phyloP scores from a whole-genome alignment of 1,140 invertebrate genomes.

The Megalonaias nervosa region DNA sequence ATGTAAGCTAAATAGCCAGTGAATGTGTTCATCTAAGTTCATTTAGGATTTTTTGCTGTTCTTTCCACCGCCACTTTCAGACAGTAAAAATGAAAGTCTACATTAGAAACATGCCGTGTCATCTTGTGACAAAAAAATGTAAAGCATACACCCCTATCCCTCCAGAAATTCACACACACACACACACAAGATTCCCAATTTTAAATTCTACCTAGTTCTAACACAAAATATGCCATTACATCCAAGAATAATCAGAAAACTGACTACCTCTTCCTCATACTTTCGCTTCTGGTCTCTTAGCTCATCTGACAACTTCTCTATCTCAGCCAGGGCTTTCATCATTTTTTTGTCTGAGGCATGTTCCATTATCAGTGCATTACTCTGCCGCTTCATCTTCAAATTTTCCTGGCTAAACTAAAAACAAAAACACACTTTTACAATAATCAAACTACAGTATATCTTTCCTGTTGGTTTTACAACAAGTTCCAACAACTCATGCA shows the following conservation, averaged over 20 bases:
- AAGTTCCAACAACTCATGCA: too few species aligned
- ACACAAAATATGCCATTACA: neutral
- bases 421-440: too few species aligned
- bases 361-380: constrained; percentile 39
- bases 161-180: neutral
- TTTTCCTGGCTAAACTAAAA: constrained; percentile 14
- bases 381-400: constrained; percentile 53
- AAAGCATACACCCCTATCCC: neutral
- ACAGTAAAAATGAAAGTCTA: too few species aligned
- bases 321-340: constrained; percentile 47
- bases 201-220: neutral
- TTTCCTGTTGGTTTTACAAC: too few species aligned
- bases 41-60: too few species aligned
- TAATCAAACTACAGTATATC: too few species aligned
- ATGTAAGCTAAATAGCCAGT: too few species aligned
- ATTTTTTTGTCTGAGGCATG: constrained; percentile 40
- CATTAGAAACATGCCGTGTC: too few species aligned
- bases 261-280: constrained; percentile 38
- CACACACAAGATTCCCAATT: too few species aligned
- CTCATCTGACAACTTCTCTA: constrained; percentile 41
- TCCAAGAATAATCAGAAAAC: neutral
- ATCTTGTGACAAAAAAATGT: neutral
- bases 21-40: too few species aligned
- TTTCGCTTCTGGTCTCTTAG: constrained; percentile 39
- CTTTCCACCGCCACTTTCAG: too few species aligned